Conservation (phyloP, 2,888 invertebrate genomes). For the Amphiduros pacificus region DNA sequence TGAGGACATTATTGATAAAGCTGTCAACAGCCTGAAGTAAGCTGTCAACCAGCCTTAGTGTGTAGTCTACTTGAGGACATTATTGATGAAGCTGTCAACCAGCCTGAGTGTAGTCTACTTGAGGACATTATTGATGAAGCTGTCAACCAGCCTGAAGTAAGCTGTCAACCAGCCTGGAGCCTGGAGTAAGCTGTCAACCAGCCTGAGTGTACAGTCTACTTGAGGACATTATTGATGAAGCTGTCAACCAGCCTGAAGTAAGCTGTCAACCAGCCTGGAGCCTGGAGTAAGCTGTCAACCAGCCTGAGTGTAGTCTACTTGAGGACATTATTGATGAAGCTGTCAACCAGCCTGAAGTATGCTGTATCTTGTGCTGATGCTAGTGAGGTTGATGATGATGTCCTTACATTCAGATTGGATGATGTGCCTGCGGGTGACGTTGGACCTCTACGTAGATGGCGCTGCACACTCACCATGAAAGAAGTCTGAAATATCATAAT, state of each 20-base stretch:
- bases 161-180: too few relatives aligned
- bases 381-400: conserved; percentile 30
- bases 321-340: conserved; percentile 49
- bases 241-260: conserved; percentile 49
- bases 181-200: too few relatives aligned
- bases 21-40: too few relatives aligned
- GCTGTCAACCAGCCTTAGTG: too few relatives aligned
- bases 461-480: conserved; percentile 45
- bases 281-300: too few relatives aligned
- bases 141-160: conserved; percentile 48
- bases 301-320: too few relatives aligned
- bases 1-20: conserved; percentile 49
- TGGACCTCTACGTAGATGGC: conserved; percentile 45
- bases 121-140: conserved; percentile 49
- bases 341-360: conserved; percentile 49
- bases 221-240: conserved; percentile 49
- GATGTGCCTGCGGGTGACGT: conserved; percentile 24
- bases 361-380: conserved; percentile 42
- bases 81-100: conserved; percentile 49
- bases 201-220: too few relatives aligned
- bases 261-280: too few relatives aligned
- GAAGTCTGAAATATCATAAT: conserved; percentile 42
- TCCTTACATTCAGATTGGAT: conserved; percentile 14
- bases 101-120: too few relatives aligned
- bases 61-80: conserved; percentile 48